Conservation (phyloP, 2,113 vertebrate species). For the Strix aluco region DNA sequence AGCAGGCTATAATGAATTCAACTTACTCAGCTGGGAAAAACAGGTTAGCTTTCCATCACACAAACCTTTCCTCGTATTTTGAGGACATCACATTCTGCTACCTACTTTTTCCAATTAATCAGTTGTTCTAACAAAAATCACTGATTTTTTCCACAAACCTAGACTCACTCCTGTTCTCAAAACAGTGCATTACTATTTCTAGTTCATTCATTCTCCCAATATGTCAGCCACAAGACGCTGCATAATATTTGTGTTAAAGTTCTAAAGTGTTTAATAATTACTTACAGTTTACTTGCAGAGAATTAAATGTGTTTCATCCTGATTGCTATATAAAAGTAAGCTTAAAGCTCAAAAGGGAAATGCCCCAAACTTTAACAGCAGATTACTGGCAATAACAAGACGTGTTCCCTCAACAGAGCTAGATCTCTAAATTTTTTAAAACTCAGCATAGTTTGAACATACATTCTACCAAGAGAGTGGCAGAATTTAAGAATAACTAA, state of each 20-base stretch:
- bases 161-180: not conserved
- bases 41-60: not conserved
- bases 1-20: not conserved
- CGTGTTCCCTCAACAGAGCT: not conserved
- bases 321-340: not conserved
- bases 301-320: constrained; percentile 5
- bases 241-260: not conserved
- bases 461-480: not conserved
- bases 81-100: not conserved
- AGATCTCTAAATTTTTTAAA: not conserved
- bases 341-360: not conserved
- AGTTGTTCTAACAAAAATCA: not conserved
- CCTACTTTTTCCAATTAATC: not conserved
- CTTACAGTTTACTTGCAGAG: not conserved
- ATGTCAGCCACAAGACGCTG: not conserved
- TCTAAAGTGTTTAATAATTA: constrained; percentile 21
- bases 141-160: not conserved
- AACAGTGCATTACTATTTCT: not conserved
- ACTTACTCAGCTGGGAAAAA: not conserved
- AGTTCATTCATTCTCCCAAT: not conserved
- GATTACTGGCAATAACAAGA: not conserved
- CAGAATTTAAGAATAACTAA: not conserved
- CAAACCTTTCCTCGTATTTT: not conserved
- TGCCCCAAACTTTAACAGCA: not conserved
- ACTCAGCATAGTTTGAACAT: not conserved